Evolutionary conservation across 2,888 invertebrate species (phyloP).

Genomic region (Eretmocerus hayati): DNA sequence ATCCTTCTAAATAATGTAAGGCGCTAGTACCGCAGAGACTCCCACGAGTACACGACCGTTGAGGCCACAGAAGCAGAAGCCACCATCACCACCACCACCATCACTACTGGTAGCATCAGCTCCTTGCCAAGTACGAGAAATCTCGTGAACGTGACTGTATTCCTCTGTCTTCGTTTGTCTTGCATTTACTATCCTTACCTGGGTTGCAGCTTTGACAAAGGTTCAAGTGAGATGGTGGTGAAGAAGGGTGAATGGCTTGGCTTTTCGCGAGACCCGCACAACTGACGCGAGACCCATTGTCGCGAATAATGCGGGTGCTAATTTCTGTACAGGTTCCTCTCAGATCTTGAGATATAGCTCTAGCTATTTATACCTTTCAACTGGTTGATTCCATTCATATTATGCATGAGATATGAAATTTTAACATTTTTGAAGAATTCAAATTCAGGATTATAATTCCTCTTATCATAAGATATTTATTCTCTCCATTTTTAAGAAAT

Average conservation of each 20-base stretch:
- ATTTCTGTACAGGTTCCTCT: constrained; percentile 1
- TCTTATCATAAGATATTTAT: no score
- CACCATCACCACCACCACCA: constrained; percentile 3
- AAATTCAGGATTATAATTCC: no score
- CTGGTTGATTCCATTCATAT: no score
- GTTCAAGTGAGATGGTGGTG: not conserved
- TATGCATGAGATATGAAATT: no score
- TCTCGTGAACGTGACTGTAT: constrained; percentile 21
- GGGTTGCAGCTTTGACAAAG: constrained; percentile 16
- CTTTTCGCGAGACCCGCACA: constrained; percentile 1
- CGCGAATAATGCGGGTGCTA: constrained; percentile 4
- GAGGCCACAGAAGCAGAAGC: no score
- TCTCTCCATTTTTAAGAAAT: not conserved
- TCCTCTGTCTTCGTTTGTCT: constrained; percentile 12
- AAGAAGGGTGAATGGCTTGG: not conserved
- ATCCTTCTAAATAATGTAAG: constrained; percentile 44
- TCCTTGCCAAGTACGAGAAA: constrained; percentile 16
- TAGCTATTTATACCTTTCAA: not conserved
- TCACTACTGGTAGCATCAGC: not conserved
- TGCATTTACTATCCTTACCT: no score
- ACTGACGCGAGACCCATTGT: constrained; percentile 6
- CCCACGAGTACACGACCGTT: constrained; percentile 21
- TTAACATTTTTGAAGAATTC: not conserved
- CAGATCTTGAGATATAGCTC: not conserved
- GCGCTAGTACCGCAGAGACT: constrained; percentile 26